These are phyloP conservation scores for Gymnocephalus cernua DNA, from an alignment of 2,113 vertebrate genomes.

Conservation along the genomic window DNA sequence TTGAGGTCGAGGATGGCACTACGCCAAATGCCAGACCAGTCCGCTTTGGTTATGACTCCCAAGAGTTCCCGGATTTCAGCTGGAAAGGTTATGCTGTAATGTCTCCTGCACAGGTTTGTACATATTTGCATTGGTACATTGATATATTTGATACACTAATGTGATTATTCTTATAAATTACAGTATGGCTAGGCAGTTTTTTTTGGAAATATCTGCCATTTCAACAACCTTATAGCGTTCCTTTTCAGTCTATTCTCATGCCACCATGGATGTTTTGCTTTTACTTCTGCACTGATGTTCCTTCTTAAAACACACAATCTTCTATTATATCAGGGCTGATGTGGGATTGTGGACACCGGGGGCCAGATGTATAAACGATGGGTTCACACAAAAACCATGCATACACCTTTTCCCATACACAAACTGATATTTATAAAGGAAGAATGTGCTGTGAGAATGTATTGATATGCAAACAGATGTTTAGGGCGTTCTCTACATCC, in stretches of 20 bases:
- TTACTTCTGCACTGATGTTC: slow-evolving; percentile 47
- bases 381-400: background rate
- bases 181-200: background rate
- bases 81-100: slow-evolving; percentile 94
- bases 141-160: background rate
- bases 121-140: background rate
- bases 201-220: slow-evolving; percentile 3
- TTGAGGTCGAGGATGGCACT: slow-evolving; percentile 92
- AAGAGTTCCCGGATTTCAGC: slow-evolving; percentile 91
- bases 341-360: slow-evolving; percentile 46
- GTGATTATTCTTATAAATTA: background rate
- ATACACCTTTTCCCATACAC: background rate
- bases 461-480: too few species aligned
- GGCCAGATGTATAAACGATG: background rate
- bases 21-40: slow-evolving; percentile 82
- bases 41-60: slow-evolving; percentile 89
- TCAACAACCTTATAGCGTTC: slow-evolving; percentile 3
- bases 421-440: background rate
- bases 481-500: too few species aligned
- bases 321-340: slow-evolving; percentile 34
- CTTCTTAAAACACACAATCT: slow-evolving; percentile 15
- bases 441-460: background rate
- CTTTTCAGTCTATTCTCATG: slow-evolving; percentile 34
- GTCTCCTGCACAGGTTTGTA: slow-evolving; percentile 89
- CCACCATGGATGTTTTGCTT: slow-evolving; percentile 45